Base-by-base conservation (phyloP, 1,140 invertebrate species). In the Eupristina koningsbergeri region DNA sequence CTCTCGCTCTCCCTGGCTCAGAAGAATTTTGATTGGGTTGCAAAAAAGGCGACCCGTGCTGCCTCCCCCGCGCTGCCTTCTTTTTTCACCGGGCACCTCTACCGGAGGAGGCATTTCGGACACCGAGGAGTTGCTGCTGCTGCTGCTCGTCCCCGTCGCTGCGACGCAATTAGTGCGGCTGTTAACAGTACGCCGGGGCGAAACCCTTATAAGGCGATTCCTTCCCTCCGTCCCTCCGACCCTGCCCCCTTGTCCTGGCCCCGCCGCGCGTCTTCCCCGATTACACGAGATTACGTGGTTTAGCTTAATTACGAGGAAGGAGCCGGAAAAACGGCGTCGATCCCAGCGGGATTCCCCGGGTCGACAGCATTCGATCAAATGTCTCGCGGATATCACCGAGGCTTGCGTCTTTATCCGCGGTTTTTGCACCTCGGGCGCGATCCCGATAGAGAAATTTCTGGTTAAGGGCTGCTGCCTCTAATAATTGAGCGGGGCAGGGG, bases 81-180 rank as follows among this genome's bases (percentile, higher is more conserved):
- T 39, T 81, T 47, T 53, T 76, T 45, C 39, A 39, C 19, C 29
- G 15, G 36, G 9, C 13, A 5, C 34, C 64, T 22, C 64, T 3
- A 17, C 53, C 53, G 26, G 11, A 74, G 73, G 73, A 74, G 73
- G 73, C 73, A 74, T 74, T 74, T 74, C 73, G 73, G 73, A 71
- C 67, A 80, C 63, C 39, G 67, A 31, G 58, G 36, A 61, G n/a
- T n/a, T 36, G 19, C 58, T 36, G 36, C 45, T 47, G 39, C 45
- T 26, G 19, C 9, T 36, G 7, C 29, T 45, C 0, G n/a, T 29
- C 39, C 85, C 84, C 86, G 85, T 84, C 86, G 86, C 85, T 82
- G 84, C 86, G 81, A 86, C 84, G 86, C 88, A 87, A 87, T 88
- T 88, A 88, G 86, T 81, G 84, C 81, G 83, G 83, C 86, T 87